These are phyloP conservation scores for Nasonia giraulti DNA, from an alignment of 1,140 invertebrate species.

Conservation along the genomic window DNA sequence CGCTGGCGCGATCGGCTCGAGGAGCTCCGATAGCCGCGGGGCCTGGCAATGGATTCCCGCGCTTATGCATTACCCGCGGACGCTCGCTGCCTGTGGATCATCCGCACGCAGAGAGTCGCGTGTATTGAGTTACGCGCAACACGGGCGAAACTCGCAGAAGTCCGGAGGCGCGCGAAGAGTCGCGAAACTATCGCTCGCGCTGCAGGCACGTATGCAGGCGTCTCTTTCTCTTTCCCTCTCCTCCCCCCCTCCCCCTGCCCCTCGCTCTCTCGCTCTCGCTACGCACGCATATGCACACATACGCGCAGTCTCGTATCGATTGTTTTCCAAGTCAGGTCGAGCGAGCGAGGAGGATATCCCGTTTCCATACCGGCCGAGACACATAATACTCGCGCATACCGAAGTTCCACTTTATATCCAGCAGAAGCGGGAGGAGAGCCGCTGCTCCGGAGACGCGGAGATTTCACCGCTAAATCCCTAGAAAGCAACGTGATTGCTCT, in stretches of 20 bases:
- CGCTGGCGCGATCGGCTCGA: neutral
- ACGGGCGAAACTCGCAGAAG: slow-evolving; percentile 41
- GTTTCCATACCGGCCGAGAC: slow-evolving; percentile 59
- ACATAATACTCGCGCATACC: slow-evolving; percentile 55
- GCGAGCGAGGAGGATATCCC: slow-evolving; percentile 63
- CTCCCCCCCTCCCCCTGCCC: neutral
- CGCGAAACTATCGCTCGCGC: slow-evolving; percentile 52
- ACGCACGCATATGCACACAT: slow-evolving; percentile 46
- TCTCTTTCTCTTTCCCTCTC: neutral
- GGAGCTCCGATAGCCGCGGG: slow-evolving; percentile 19
- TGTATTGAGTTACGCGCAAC: slow-evolving; percentile 17
- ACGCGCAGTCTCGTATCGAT: slow-evolving; percentile 65
- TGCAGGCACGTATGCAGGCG: slow-evolving; percentile 50
- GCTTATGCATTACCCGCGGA: neutral
- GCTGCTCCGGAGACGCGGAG: slow-evolving; percentile 19
- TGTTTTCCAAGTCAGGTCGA: slow-evolving; percentile 67
- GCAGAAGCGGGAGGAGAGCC: slow-evolving; percentile 5
- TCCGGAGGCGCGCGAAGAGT: slow-evolving; percentile 44
- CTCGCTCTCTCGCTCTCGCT: slow-evolving; percentile 33
- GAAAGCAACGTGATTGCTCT: slow-evolving; percentile 51
- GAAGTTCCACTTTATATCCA: slow-evolving; percentile 43
- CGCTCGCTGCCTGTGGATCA: neutral
- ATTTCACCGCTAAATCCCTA: slow-evolving; percentile 52
- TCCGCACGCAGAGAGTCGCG: neutral
- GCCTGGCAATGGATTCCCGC: slow-evolving; percentile 17